phyloP scores from a whole-genome alignment of 2,888 invertebrate species.

The Unio delphinus region DNA sequence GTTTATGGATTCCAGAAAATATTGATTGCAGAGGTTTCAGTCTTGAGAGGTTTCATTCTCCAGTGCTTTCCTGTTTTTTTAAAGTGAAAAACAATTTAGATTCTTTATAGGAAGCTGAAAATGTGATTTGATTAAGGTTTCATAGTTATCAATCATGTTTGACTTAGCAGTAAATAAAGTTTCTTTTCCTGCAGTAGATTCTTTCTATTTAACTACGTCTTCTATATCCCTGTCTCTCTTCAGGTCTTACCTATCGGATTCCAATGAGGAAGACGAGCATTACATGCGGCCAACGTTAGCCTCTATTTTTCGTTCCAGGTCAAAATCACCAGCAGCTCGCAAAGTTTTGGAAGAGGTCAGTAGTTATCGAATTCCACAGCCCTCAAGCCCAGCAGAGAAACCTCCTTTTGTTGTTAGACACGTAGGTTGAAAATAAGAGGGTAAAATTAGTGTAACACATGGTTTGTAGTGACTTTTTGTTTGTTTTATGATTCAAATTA shows the following conservation, averaged over 20 bases:
- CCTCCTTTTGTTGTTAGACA: slow-evolving; percentile 64
- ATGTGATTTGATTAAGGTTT: no score
- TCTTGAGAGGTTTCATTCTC: no score
- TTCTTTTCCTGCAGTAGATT: no score
- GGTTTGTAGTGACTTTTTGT: neutral
- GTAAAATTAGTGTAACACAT: no score
- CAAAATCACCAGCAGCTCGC: slow-evolving; percentile 52
- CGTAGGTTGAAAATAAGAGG: slow-evolving; percentile 36
- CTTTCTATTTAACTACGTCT: no score
- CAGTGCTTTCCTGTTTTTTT: no score
- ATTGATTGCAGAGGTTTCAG: no score
- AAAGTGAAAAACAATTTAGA: no score
- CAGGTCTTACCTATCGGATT: slow-evolving; percentile 36
- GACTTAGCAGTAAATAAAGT: no score
- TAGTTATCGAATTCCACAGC: slow-evolving; percentile 16
- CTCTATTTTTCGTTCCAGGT: slow-evolving; percentile 65
- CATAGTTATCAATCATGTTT: no score
- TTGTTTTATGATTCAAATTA: neutral
- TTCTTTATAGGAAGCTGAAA: no score
- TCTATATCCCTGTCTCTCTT: slow-evolving; percentile 2
- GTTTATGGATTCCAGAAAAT: no score
- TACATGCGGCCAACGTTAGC: slow-evolving; percentile 54
- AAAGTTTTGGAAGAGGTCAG: slow-evolving; percentile 43
- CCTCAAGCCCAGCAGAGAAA: slow-evolving; percentile 33
- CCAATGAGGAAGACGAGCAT: slow-evolving; percentile 33